A percentile compares a stretch with the other conserved stretches of the same genome.
phyloP scores from a whole-genome alignment of 64 coral and sea anemone genomes.

The Acropora tenuis region DNA sequence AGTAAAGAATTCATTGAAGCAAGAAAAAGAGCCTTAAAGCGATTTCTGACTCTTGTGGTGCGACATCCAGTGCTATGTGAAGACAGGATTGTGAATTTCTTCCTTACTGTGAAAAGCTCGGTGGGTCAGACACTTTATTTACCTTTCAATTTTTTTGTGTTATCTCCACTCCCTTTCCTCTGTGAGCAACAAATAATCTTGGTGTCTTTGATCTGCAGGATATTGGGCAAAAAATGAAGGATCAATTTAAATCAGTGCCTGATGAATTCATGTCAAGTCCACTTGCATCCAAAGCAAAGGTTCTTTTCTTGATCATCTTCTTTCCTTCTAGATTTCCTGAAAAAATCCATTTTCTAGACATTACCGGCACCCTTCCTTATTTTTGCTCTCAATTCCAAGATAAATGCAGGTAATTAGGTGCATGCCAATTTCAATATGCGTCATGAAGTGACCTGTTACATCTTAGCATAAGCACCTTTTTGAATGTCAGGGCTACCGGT shows the following conservation, averaged over 20 bases:
- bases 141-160: background rate
- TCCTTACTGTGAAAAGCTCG: slow-evolving; percentile 94
- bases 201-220: slow-evolving; percentile 53
- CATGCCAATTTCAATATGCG: too few relatives aligned
- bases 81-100: slow-evolving; percentile 92
- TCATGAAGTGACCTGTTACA: too few relatives aligned
- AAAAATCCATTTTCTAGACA: background rate
- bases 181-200: too few relatives aligned
- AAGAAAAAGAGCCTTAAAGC: slow-evolving; percentile 80
- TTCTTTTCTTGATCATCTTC: background rate
- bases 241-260: slow-evolving; percentile 90
- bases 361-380: background rate
- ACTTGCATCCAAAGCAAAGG: slow-evolving; percentile 80
- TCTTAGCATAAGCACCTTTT: too few relatives aligned
- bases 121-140: slow-evolving; percentile 47
- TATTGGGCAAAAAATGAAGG: slow-evolving; percentile 96
- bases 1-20: slow-evolving; percentile 99
- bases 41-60: slow-evolving; percentile 88
- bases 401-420: too few relatives aligned
- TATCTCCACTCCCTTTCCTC: background rate
- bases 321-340: background rate
- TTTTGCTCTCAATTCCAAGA: too few relatives aligned
- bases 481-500: too few relatives aligned
- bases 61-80: slow-evolving; percentile 90
- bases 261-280: slow-evolving; percentile 99